Conservation (phyloP, 2,888 invertebrate genomes). For the Protula sp. region DNA sequence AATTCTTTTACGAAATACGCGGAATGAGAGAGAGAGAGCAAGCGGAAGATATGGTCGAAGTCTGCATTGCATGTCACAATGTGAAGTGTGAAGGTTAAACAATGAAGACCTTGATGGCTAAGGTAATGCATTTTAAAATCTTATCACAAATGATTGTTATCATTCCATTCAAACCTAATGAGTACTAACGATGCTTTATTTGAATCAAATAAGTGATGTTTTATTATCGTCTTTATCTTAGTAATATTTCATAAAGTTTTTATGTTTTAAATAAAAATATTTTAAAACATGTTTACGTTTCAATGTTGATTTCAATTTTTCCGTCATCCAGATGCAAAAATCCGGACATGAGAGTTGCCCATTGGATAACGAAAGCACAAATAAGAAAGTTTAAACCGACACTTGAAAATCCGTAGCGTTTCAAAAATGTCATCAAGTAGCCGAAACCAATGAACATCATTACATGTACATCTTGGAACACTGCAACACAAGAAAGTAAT, state of each 20-base stretch:
- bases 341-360: conserved; percentile 59
- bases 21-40: too few species aligned
- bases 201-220: too few species aligned
- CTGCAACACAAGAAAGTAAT: too few species aligned
- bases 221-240: neutral
- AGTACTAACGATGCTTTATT: too few species aligned
- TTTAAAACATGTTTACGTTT: conserved; percentile 1
- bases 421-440: conserved; percentile 89
- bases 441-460: conserved; percentile 97
- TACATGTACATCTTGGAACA: conserved; percentile 65
- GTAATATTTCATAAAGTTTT: neutral
- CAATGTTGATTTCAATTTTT: conserved; percentile 23
- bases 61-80: too few species aligned
- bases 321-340: conserved; percentile 59
- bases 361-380: conserved; percentile 78
- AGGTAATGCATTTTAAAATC: too few species aligned
- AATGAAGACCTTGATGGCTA: too few species aligned
- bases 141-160: too few species aligned
- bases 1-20: too few species aligned
- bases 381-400: conserved; percentile 82
- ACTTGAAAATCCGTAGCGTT: conserved; percentile 81
- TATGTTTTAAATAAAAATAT: neutral
- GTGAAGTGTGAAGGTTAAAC: too few species aligned
- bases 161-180: too few species aligned
- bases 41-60: too few species aligned